These are phyloP conservation scores for Euphydryas editha DNA, from an alignment of 2,888 invertebrate genomes.

Conservation along the genomic window DNA sequence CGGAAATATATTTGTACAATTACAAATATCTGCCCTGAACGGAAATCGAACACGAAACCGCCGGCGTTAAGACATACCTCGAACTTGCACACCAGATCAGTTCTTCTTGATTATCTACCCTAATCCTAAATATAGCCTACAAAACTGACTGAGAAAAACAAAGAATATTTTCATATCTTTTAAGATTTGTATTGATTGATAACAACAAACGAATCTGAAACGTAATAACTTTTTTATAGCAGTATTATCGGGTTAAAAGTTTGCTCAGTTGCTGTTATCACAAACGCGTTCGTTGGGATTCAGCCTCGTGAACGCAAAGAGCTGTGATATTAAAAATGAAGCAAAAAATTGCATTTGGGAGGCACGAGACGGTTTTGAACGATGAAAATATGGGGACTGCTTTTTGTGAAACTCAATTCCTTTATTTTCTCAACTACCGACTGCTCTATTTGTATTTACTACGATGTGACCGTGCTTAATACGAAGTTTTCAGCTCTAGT, in stretches of 20 bases:
- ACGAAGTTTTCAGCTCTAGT: not conserved
- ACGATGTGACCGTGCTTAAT: not conserved
- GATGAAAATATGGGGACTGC: not conserved
- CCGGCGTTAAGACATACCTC: no score
- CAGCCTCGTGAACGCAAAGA: constrained; percentile 10
- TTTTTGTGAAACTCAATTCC: not conserved
- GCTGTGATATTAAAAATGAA: constrained; percentile 21
- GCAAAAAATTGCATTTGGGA: constrained; percentile 11
- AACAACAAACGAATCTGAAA: not conserved
- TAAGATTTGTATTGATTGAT: no score
- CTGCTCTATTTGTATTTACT: not conserved
- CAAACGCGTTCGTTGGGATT: not conserved
- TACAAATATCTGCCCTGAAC: no score
- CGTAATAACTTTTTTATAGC: not conserved
- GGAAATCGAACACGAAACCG: no score
- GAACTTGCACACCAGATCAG: no score
- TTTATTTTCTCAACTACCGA: not conserved
- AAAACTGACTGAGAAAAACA: no score
- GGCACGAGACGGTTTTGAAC: not conserved
- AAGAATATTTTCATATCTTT: no score
- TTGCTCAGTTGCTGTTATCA: not conserved
- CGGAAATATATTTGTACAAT: no score
- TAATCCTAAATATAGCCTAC: no score
- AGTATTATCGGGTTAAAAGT: not conserved
- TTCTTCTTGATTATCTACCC: no score